phyloP scores from a whole-genome alignment of 2,113 vertebrate species.

The Myotis brandtii region DNA sequence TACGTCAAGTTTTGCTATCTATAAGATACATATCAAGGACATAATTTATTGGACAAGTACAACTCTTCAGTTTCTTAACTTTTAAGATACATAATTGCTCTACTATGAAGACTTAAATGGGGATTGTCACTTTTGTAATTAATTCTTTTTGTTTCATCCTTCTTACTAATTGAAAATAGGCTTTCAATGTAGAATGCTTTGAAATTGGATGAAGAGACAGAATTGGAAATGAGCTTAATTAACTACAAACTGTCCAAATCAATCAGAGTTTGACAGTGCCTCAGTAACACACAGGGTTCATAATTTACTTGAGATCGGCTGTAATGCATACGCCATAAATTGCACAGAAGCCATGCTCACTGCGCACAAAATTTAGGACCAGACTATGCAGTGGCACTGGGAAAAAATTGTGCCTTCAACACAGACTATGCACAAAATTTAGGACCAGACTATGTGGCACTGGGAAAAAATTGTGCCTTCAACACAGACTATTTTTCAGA shows the following conservation, averaged over 20 bases:
- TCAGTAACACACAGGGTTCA: conserved; percentile 84
- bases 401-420: conserved; percentile 70
- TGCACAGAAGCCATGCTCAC: conserved; percentile 80
- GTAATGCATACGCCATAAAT: conserved; percentile 82
- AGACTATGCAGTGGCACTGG: conserved; percentile 59
- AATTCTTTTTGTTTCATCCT: conserved; percentile 89
- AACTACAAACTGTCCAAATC: conserved; percentile 90
- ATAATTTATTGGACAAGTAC: conserved; percentile 85
- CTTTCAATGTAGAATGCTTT: conserved; percentile 87
- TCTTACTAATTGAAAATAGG: conserved; percentile 89
- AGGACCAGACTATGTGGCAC: conserved; percentile 54
- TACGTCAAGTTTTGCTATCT: conserved; percentile 71
- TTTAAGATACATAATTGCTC: conserved; percentile 88
- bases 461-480: conserved; percentile 71
- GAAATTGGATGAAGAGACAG: conserved; percentile 87
- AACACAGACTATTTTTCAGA: conserved; percentile 64
- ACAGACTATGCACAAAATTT: conserved; percentile 76
- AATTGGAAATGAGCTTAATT: conserved; percentile 91
- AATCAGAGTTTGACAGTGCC: conserved; percentile 86
- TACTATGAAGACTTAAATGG: conserved; percentile 86
- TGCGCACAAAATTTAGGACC: conserved; percentile 78
- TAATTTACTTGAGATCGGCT: conserved; percentile 84
- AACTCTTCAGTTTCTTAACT: conserved; percentile 85
- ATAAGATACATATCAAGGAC: conserved; percentile 76
- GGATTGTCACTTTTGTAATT: conserved; percentile 88